phyloP scores from a whole-genome alignment of 2,888 invertebrate genomes.

The Cheilosia variabilis region DNA sequence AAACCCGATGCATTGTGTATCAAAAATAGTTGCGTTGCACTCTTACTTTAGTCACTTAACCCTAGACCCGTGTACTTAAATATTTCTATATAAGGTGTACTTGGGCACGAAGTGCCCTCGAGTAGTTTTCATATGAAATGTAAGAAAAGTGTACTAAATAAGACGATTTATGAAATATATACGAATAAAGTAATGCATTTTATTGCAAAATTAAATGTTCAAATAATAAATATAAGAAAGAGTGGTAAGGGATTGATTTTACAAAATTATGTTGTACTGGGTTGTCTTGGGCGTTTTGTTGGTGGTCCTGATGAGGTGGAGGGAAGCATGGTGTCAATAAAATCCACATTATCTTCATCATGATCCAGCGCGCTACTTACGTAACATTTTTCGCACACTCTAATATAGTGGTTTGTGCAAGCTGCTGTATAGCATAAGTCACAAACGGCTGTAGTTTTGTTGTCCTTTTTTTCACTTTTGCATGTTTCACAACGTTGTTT shows the following conservation, averaged over 20 bases:
- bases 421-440: not conserved
- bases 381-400: constrained; percentile 9
- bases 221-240: not conserved
- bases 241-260: not conserved
- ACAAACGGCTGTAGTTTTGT: constrained; percentile 24
- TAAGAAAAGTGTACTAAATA: not conserved
- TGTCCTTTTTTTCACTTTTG: constrained; percentile 6
- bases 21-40: no score
- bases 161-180: not conserved
- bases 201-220: not conserved
- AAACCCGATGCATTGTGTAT: no score
- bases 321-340: not conserved
- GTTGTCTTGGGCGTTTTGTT: not conserved
- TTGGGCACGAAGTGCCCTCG: no score
- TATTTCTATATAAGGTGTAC: not conserved
- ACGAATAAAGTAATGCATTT: not conserved
- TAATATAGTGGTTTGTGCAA: constrained; percentile 13
- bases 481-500: constrained; percentile 16
- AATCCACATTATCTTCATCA: not conserved
- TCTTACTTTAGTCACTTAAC: no score
- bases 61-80: constrained; percentile 2
- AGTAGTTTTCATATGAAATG: not conserved
- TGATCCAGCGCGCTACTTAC: not conserved
- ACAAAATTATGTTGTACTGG: not conserved
- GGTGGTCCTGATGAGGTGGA: constrained; percentile 8